A percentile compares a stretch with the other conserved stretches of the same genome.
phyloP scores from a whole-genome alignment of 1,140 invertebrate genomes.

The Fopius arisanus region DNA sequence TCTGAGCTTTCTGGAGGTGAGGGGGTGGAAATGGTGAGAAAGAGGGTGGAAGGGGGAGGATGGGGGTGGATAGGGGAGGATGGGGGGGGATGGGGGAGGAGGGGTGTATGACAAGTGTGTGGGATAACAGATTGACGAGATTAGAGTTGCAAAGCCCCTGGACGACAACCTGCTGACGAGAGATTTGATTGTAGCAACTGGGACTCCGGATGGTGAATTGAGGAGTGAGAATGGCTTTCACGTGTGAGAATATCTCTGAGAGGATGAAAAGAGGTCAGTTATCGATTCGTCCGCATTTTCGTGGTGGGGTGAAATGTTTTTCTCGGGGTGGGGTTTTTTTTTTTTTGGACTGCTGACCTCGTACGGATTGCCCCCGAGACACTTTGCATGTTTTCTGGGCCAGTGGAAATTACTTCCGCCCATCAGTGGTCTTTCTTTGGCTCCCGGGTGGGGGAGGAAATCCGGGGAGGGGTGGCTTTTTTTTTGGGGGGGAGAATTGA shows the following conservation, averaged over 20 bases:
- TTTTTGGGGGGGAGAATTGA: no score
- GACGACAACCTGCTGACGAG: neutral
- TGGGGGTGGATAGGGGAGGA: no score
- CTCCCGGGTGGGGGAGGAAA: no score
- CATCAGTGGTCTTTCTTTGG: no score
- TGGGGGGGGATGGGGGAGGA: no score
- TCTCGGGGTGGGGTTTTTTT: neutral
- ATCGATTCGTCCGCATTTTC: constrained; percentile 36
- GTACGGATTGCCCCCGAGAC: neutral
- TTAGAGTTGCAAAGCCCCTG: neutral
- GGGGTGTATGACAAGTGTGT: neutral
- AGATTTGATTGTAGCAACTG: neutral
- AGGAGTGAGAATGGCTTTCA: neutral
- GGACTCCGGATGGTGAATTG: neutral
- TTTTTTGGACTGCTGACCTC: constrained; percentile 15
- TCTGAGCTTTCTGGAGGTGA: neutral
- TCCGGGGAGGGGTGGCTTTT: no score
- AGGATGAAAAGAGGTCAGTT: constrained; percentile 39
- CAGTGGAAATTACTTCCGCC: constrained; percentile 11
- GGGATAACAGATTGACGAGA: neutral
- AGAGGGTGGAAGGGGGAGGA: no score
- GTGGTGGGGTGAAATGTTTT: neutral
- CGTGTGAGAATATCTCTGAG: neutral
- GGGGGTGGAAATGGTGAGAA: no score
- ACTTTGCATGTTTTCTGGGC: neutral